These are phyloP conservation scores for Neoniphon sammara DNA, from an alignment of 2,797 vertebrate genomes.

Conservation along the genomic window DNA sequence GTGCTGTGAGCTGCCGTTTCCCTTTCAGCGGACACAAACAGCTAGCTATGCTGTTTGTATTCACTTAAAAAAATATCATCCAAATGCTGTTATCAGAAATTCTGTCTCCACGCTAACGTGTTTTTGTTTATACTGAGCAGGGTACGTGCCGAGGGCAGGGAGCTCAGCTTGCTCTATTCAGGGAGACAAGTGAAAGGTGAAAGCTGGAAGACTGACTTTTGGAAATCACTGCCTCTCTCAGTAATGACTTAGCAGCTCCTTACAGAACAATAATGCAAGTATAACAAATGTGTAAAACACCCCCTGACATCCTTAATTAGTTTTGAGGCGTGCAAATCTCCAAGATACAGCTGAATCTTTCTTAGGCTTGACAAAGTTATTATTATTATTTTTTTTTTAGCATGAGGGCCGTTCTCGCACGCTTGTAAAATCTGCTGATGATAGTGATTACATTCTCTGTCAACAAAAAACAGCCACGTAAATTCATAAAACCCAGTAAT, in stretches of 20 bases:
- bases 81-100: slow-evolving; percentile 30
- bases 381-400: too few relatives aligned
- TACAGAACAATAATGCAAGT: slow-evolving; percentile 31
- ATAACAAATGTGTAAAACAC: neutral
- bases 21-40: slow-evolving; percentile 41
- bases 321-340: neutral
- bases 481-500: neutral
- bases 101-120: neutral
- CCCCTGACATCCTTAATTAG: neutral
- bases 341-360: neutral
- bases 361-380: neutral
- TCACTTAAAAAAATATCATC: slow-evolving; percentile 17
- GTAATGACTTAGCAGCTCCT: slow-evolving; percentile 7
- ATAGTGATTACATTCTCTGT: neutral
- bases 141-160: slow-evolving; percentile 4
- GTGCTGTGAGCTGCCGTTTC: slow-evolving; percentile 19
- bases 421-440: neutral
- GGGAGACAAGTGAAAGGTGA: slow-evolving; percentile 36
- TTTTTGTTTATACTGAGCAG: slow-evolving; percentile 18
- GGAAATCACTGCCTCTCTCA: slow-evolving; percentile 1
- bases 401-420: neutral
- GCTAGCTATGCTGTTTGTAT: slow-evolving; percentile 27
- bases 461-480: neutral
- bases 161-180: slow-evolving; percentile 29
- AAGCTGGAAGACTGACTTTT: neutral